These are phyloP conservation scores for Pogoniulus pusillus DNA, from an alignment of 2,797 vertebrate genomes.

Conservation along the genomic window DNA sequence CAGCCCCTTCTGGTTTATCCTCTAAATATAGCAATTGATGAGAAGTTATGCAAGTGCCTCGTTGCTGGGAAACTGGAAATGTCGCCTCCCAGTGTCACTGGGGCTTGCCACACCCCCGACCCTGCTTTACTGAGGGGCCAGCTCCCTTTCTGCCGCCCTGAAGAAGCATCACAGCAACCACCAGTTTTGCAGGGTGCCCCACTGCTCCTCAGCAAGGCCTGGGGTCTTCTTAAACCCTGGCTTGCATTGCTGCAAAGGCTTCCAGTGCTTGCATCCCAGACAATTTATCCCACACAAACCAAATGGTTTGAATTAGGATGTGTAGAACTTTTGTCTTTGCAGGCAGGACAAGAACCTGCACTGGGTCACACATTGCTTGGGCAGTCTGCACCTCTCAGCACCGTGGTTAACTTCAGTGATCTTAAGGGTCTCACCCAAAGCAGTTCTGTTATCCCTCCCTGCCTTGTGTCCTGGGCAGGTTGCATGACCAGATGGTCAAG, in stretches of 20 bases:
- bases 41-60: background rate
- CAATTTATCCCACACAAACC: accelerated
- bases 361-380: background rate
- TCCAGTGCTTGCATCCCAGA: background rate
- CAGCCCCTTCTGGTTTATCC: constrained; percentile 7
- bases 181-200: background rate
- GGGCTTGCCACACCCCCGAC: background rate
- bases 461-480: constrained; percentile 72
- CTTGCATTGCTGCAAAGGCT: background rate
- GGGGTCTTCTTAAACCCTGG: background rate
- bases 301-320: background rate
- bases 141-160: accelerated
- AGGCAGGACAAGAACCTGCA: accelerated
- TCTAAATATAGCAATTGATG: constrained; percentile 27
- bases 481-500: constrained; percentile 99
- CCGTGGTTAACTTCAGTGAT: background rate
- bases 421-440: background rate
- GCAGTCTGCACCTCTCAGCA: background rate
- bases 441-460: background rate
- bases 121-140: background rate
- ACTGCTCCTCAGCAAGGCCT: background rate
- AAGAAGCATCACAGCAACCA: background rate
- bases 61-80: constrained; percentile 17
- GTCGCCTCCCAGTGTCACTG: background rate
- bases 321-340: background rate